Conservation (phyloP, 2,888 invertebrate species). For the Macroteleia sp. region DNA sequence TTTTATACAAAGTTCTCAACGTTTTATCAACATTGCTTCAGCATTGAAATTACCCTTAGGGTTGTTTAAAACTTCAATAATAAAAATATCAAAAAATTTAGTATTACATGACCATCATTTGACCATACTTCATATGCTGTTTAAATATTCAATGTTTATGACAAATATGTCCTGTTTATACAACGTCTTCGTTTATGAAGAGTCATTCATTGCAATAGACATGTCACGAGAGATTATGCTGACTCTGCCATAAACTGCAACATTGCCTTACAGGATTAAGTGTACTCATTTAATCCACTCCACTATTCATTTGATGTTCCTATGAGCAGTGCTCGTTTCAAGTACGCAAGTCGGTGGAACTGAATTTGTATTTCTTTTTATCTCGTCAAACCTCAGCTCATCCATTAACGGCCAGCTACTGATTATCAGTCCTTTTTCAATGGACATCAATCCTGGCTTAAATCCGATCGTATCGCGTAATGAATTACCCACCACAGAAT, state of each 20-base stretch:
- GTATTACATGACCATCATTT: no score
- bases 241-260: constrained; percentile 23
- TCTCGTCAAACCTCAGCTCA: constrained; percentile 44
- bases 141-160: no score
- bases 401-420: constrained; percentile 52
- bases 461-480: constrained; percentile 49
- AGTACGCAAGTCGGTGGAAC: constrained; percentile 21
- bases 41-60: no score
- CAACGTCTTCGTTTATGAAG: no score
- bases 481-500: constrained; percentile 44
- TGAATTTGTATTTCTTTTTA: constrained; percentile 52
- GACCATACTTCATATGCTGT: no score
- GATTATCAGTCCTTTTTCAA: constrained; percentile 53
- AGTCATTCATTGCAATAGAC: no score
- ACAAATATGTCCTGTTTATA: no score
- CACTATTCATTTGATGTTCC: constrained; percentile 30
- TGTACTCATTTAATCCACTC: constrained; percentile 51
- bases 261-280: constrained; percentile 40
- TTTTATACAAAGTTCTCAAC: no score
- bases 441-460: constrained; percentile 51
- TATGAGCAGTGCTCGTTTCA: constrained; percentile 15
- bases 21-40: no score
- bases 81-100: no score
- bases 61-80: no score
- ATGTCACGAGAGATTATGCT: constrained; percentile 27